These are phyloP conservation scores for Toxotes chatareus DNA, from an alignment of 2,113 vertebrate species.

Conservation along the genomic window DNA sequence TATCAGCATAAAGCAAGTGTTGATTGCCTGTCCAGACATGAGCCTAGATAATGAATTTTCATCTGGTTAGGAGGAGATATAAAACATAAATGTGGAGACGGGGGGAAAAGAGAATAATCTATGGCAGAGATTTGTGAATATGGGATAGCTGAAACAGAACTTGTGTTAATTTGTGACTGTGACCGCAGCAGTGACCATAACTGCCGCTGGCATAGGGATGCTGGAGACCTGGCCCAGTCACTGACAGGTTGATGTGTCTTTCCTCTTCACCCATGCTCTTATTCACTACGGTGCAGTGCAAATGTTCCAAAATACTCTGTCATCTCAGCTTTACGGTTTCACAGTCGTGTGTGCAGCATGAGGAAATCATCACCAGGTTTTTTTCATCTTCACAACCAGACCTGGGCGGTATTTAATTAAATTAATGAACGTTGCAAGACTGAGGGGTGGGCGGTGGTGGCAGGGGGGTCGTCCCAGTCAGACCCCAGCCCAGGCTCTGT, in stretches of 20 bases:
- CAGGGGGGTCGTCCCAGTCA: constrained; percentile 13
- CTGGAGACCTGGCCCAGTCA: constrained; percentile 56
- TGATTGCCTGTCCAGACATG: constrained; percentile 61
- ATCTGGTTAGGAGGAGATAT: constrained; percentile 50
- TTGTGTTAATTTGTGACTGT: constrained; percentile 65
- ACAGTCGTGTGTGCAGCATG: constrained; percentile 11
- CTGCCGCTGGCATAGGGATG: constrained; percentile 61
- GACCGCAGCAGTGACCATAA: constrained; percentile 62
- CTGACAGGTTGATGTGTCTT: constrained; percentile 75
- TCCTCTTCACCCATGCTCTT: constrained; percentile 46
- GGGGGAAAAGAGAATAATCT: constrained; percentile 24
- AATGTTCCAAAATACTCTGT: constrained; percentile 41
- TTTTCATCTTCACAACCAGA: constrained; percentile 20
- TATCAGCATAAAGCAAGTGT: constrained; percentile 62
- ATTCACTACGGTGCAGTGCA: constrained; percentile 42
- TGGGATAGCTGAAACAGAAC: constrained; percentile 52
- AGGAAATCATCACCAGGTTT: constrained; percentile 17
- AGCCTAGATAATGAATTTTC: constrained; percentile 54
- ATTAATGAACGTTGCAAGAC: constrained; percentile 29
- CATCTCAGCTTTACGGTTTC: constrained; percentile 25
- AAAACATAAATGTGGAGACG: constrained; percentile 32
- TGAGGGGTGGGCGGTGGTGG: constrained; percentile 23
- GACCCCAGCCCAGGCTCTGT: constrained; percentile 14
- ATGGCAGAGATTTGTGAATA: constrained; percentile 39
- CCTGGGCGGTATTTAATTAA: constrained; percentile 23